These are phyloP conservation scores for Sisor rabdophorus DNA, from an alignment of 2,113 vertebrate species.

Conservation along the genomic window DNA sequence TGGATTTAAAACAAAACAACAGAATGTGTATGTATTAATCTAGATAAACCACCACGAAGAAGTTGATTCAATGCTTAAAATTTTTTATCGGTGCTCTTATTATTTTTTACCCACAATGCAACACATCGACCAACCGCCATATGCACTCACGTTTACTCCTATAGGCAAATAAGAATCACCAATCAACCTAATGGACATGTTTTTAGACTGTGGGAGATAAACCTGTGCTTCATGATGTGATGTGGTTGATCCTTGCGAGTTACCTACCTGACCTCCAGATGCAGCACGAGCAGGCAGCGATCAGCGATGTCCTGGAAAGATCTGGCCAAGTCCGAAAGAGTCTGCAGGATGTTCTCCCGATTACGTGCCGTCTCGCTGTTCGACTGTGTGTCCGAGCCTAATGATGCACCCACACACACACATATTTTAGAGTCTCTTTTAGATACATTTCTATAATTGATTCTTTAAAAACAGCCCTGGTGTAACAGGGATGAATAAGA, in stretches of 20 bases:
- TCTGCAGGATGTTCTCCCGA: slow-evolving; percentile 91
- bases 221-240: neutral
- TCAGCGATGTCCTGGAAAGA: slow-evolving; percentile 96
- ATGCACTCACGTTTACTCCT: no score
- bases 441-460: neutral
- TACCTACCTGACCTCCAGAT: slow-evolving; percentile 93
- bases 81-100: neutral
- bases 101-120: neutral
- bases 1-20: neutral
- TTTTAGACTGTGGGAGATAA: neutral
- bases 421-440: neutral
- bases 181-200: no score
- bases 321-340: slow-evolving; percentile 82
- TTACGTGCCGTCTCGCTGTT: slow-evolving; percentile 76
- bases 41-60: no score
- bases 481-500: neutral
- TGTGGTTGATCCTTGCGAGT: neutral
- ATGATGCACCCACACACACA: slow-evolving; percentile 65
- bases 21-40: neutral
- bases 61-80: neutral
- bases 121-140: no score
- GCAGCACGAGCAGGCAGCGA: slow-evolving; percentile 88
- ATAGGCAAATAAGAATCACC: no score
- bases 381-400: slow-evolving; percentile 76
- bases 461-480: neutral